Evolutionary conservation across 92 coral and sea anemone species (phyloP), one percentile per base, ranked within the genome.

Genomic region (Siderastrea siderea): DNA sequence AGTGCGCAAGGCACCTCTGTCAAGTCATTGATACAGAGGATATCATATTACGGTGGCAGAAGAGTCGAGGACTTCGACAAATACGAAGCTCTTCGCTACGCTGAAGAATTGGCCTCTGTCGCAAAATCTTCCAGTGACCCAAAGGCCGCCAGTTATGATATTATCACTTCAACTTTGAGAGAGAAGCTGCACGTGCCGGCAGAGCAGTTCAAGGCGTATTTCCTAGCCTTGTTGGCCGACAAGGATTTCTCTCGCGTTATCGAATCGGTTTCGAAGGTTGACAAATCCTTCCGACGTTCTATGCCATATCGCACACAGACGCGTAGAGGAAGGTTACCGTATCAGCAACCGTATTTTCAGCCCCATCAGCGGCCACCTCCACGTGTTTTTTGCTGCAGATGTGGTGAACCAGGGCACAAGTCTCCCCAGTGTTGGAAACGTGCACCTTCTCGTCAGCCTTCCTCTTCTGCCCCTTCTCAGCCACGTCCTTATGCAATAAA

Each of bases 31-130:
- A 51, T 90, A 15, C 47, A 68, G 48, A 89, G 81, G 49, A 84
- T 90, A 44, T 85, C 86, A 59, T 77, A 84, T 47, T 90, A 87
- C 64, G 87, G 91, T 61, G 53, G 73, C 80, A 75, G 87, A 62
- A 71, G 86, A 69, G 65, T 46, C 17, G 82, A 69, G 60, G 80
- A 87, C 78, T 80, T 87, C 70, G 86, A 80, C 72, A 80, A 87
- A 19, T 87, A 87, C 80, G 90, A 90, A 50, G 90, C 93, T 44
- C 75, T 90, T 49, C 70, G 60, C 50, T 70, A 77, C 78, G 87
- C 93, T 16, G 87, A 85, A 54, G 86, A 90, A 73, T 80, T 90
- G 54, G 90, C 90, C 8, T 19, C 90, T n/a, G n/a, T n/a, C n/a
- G n/a, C n/a, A n/a, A n/a, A n/a, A n/a, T n/a, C n/a, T n/a, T n/a